Conservation (phyloP, 2,113 vertebrate genomes). For the Chroicocephalus ridibundus region DNA sequence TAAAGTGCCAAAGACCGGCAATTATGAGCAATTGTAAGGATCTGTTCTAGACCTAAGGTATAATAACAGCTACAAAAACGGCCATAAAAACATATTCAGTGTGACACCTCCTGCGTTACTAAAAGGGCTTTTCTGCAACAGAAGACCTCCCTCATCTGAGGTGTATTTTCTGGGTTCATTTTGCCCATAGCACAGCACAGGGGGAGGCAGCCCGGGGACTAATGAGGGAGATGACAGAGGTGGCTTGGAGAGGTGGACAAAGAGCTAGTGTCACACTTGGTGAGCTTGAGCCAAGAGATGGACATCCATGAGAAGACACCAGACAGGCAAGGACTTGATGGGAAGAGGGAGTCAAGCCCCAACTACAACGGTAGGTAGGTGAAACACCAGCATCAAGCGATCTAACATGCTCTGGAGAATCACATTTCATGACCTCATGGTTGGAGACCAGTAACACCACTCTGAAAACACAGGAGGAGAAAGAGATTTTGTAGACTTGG, state of each 20-base stretch:
- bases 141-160: not conserved
- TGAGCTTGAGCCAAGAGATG: no score
- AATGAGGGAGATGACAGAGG: not conserved
- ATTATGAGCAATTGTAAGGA: not conserved
- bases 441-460: not conserved
- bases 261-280: not conserved
- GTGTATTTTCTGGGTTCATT: not conserved
- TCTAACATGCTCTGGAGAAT: not conserved
- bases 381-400: not conserved
- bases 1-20: not conserved
- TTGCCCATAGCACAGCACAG: not conserved
- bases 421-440: not conserved
- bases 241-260: not conserved
- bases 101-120: not conserved
- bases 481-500: not conserved
- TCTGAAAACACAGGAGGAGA: not conserved
- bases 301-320: not conserved
- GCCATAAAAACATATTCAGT: not conserved
- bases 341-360: not conserved
- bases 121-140: not conserved
- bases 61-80: not conserved
- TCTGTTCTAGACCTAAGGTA: not conserved
- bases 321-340: not conserved
- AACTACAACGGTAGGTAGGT: not conserved
- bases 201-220: not conserved